Evolutionary conservation across 2,113 vertebrate genomes (phyloP).

Genomic region (Plotosus lineatus): DNA sequence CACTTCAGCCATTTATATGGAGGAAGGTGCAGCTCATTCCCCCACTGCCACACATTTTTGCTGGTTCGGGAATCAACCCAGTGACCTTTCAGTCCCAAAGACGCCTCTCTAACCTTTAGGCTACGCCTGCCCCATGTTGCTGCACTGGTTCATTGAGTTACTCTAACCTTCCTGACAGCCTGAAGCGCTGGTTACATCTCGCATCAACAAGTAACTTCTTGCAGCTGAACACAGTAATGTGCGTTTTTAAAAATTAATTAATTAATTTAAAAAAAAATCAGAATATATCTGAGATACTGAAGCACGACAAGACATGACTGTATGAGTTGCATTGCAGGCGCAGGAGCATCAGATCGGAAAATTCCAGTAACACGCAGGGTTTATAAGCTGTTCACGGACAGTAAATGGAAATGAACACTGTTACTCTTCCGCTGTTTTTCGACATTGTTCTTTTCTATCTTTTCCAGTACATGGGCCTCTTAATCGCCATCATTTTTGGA

Average conservation of each 20-base stretch:
- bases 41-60: too few species aligned
- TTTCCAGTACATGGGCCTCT: conserved; percentile 61
- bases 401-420: background rate
- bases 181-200: background rate
- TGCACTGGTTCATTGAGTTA: background rate
- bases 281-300: too few species aligned
- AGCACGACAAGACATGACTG: too few species aligned
- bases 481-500: conserved; percentile 61
- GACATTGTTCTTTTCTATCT: background rate
- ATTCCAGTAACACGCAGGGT: background rate
- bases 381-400: background rate
- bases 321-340: background rate
- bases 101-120: too few species aligned
- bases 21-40: too few species aligned
- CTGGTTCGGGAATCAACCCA: too few species aligned
- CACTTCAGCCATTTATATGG: too few species aligned
- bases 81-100: too few species aligned
- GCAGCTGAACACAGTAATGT: too few species aligned
- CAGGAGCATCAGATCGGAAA: background rate
- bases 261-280: too few species aligned
- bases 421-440: background rate
- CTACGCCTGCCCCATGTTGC: too few species aligned
- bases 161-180: background rate
- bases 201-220: background rate
- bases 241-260: too few species aligned